Percentiles rank a stretch among this genome's conserved stretches.
These are phyloP conservation scores for Lutraria rhynchaena DNA, from an alignment of 1,140 invertebrate species.

Conservation along the genomic window DNA sequence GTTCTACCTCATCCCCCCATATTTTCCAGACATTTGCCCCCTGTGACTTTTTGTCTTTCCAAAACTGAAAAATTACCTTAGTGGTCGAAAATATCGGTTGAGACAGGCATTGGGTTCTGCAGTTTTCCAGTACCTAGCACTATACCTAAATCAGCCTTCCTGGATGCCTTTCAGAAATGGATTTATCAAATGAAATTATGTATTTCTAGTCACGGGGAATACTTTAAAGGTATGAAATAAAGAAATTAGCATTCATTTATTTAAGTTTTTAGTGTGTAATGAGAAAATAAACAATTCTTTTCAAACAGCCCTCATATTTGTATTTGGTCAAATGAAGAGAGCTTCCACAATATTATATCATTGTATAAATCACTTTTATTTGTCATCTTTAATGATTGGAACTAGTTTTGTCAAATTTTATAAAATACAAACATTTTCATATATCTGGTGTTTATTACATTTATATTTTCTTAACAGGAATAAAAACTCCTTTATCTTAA, in stretches of 20 bases:
- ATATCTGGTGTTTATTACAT: no score
- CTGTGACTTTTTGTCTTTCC: neutral
- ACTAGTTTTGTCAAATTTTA: no score
- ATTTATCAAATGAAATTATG: neutral
- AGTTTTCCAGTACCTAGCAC: neutral
- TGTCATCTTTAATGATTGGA: no score
- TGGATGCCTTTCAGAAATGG: neutral
- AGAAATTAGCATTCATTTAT: neutral
- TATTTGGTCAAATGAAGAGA: no score
- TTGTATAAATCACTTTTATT: no score
- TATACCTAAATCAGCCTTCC: neutral
- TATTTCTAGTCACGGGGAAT: neutral
- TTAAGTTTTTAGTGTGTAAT: neutral
- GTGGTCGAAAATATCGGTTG: no score
- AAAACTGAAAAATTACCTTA: no score
- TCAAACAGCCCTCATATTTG: no score
- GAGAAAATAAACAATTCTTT: neutral
- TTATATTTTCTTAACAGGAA: no score
- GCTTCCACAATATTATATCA: no score
- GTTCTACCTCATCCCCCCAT: neutral
- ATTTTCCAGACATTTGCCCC: neutral
- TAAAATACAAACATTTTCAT: no score
- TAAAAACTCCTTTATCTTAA: no score
- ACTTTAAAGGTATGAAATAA: conserved; percentile 2
- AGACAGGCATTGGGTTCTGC: neutral